phyloP scores from a whole-genome alignment of 2,113 vertebrate genomes.

The Myodes glareolus region DNA sequence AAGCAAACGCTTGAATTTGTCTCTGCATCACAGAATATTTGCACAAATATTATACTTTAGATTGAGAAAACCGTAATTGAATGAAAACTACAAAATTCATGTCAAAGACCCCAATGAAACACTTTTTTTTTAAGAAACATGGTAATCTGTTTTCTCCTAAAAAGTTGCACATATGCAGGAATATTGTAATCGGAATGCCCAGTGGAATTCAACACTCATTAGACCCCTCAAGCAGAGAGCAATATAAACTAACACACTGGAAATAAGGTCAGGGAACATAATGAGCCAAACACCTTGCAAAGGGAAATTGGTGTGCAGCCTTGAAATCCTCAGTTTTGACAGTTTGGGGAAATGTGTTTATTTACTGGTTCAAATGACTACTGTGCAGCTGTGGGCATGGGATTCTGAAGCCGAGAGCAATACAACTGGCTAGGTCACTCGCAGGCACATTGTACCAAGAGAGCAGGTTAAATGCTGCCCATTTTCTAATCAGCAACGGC shows the following conservation, averaged over 20 bases:
- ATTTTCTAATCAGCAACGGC: background rate
- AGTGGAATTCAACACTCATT: slow-evolving; percentile 76
- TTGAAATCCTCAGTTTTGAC: slow-evolving; percentile 69
- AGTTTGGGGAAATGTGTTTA: slow-evolving; percentile 57
- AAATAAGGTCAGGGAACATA: slow-evolving; percentile 81
- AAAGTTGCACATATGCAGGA: slow-evolving; percentile 48
- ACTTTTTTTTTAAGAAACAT: background rate
- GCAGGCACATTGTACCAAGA: background rate
- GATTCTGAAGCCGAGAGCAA: background rate
- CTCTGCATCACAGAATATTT: slow-evolving; percentile 34
- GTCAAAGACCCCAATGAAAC: background rate
- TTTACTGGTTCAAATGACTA: slow-evolving; percentile 44
- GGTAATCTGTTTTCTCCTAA: slow-evolving; percentile 68
- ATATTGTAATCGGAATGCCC: slow-evolving; percentile 72
- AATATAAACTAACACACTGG: slow-evolving; percentile 80
- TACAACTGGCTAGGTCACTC: background rate
- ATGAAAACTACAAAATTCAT: slow-evolving; percentile 41
- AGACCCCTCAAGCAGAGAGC: slow-evolving; percentile 78
- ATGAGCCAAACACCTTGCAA: slow-evolving; percentile 75
- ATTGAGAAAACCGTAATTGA: slow-evolving; percentile 28
- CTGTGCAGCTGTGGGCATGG: background rate
- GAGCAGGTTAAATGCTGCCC: background rate
- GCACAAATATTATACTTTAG: slow-evolving; percentile 53
- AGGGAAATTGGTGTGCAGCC: slow-evolving; percentile 73
- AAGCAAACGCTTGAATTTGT: background rate